Conservation (phyloP, 2,113 vertebrate species). For the Carassius carassius region DNA sequence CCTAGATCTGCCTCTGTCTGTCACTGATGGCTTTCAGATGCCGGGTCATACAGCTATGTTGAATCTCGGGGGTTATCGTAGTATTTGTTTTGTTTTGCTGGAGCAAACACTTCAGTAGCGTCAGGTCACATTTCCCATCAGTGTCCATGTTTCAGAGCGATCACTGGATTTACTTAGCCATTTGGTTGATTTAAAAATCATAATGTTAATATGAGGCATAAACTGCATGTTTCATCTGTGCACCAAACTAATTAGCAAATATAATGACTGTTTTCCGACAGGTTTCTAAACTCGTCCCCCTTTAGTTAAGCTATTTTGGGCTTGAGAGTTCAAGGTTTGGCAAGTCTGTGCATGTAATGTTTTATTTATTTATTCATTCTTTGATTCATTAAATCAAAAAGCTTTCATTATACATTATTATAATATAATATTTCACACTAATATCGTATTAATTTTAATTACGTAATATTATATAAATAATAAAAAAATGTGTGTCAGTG, state of each 20-base stretch:
- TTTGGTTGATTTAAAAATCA: background rate
- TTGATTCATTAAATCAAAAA: no score
- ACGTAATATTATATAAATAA: no score
- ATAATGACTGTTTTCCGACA: constrained; percentile 4
- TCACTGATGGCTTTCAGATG: background rate
- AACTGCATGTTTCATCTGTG: background rate
- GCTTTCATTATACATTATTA: no score
- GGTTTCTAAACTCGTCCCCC: background rate
- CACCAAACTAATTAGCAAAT: background rate
- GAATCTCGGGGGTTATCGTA: background rate
- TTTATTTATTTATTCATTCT: no score
- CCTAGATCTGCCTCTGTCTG: constrained; percentile 6
- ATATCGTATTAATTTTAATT: no score
- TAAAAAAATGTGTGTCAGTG: no score
- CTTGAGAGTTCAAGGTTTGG: background rate
- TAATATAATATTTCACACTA: no score
- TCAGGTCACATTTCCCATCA: background rate
- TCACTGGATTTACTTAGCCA: background rate
- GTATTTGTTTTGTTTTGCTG: no score
- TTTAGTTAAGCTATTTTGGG: background rate
- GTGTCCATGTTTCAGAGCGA: background rate
- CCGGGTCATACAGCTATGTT: background rate
- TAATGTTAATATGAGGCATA: background rate
- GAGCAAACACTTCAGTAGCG: no score
- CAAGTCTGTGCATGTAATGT: no score